Conservation (phyloP, 2,888 invertebrate species). For the Epirrhoe alternata region DNA sequence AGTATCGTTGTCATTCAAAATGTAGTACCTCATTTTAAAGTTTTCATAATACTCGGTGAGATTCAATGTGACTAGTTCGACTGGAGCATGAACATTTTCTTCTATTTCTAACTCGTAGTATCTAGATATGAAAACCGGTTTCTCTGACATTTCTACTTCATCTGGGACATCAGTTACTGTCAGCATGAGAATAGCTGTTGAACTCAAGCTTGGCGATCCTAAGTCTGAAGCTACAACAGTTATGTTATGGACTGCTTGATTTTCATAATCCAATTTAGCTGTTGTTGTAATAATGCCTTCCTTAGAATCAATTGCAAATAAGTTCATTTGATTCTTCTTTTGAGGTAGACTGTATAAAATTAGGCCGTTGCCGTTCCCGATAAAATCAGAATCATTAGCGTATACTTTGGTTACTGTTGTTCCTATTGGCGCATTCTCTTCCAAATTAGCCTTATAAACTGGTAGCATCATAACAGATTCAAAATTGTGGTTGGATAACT, state of each 20-base stretch:
- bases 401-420: constrained; percentile 90
- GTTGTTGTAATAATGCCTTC: constrained; percentile 93
- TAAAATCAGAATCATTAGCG: constrained; percentile 94
- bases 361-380: constrained; percentile 94
- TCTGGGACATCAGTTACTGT: constrained; percentile 88
- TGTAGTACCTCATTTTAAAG: constrained; percentile 87
- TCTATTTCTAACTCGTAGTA: constrained; percentile 93
- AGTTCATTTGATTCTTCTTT: constrained; percentile 85
- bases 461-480: constrained; percentile 86
- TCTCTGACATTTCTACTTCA: constrained; percentile 76
- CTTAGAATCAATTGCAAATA: constrained; percentile 93
- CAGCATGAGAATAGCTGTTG: constrained; percentile 89
- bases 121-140: constrained; percentile 86
- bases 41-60: constrained; percentile 88
- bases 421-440: constrained; percentile 91
- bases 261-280: constrained; percentile 89
- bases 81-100: constrained; percentile 91
- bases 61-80: constrained; percentile 90
- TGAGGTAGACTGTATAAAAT: constrained; percentile 91
- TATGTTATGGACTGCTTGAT: constrained; percentile 88
- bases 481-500: constrained; percentile 80
- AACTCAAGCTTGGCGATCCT: constrained; percentile 92
- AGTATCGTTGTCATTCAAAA: constrained; percentile 86
- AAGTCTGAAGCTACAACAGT: constrained; percentile 94
- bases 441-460: constrained; percentile 90